Base-by-base conservation (phyloP, 1,140 invertebrate genomes). In the Piezodorus guildinii region DNA sequence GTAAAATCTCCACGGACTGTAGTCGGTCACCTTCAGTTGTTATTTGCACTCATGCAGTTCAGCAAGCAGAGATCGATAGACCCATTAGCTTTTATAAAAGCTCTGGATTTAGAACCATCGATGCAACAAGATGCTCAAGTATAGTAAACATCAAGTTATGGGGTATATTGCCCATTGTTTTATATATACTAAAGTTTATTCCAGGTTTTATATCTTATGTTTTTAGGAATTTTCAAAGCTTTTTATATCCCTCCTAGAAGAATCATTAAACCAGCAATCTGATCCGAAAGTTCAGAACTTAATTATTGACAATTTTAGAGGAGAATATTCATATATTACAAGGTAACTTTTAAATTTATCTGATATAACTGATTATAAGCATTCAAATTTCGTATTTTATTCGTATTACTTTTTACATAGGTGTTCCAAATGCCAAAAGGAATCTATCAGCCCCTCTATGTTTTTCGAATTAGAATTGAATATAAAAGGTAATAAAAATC, bases 381-480 rank as follows among this genome's bases (percentile, higher is more conserved):
- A n/a, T 49, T 49, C 1, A 16, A 23, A 23, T 21, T 25, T 58
- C 8, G 27, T 21, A 2, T 12, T 27, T 4, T 21, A 8, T 27
- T 58, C 27, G 27, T 56, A 23, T 49, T 49, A 58, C 3, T 25
- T 27, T 10, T 68, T 70, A 69, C 73, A 51, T 65, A 83, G 81
- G 64, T 87, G 85, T 71, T 76, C 74, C 62, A 78, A 74, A 19
- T 87, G 85, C 75, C 72, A 76, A 27, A 80, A 76, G 17, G 79
- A 82, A 68, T 83, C 83, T 59, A 73, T 76, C 19, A 77, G 77
- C 16, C 75, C 76, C 12, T 83, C 84, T 16, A 77, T 77, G 10
- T 87, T 86, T 73, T 85, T 83, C 73, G 84, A 86, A 70, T 72
- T 87, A 39, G 81, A 85, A 72, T 72, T 87, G 43, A 83, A 80